These are phyloP conservation scores for Lacerta agilis DNA, from an alignment of 2,797 vertebrate genomes.

Conservation along the genomic window DNA sequence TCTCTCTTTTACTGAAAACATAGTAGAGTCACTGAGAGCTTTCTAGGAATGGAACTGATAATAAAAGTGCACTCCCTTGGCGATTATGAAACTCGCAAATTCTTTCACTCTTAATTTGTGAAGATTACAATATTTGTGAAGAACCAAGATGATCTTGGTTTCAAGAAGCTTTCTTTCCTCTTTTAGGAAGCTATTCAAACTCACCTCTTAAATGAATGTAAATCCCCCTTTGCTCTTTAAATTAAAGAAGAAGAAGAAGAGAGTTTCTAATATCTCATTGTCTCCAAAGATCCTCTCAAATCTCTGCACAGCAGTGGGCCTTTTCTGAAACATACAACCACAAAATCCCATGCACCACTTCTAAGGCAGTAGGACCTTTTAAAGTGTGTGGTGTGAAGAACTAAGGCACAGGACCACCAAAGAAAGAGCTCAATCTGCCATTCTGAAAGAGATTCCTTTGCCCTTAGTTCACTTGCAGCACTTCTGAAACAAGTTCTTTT, in stretches of 20 bases:
- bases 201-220: neutral
- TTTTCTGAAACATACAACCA: neutral
- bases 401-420: neutral
- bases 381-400: neutral
- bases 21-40: neutral
- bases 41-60: neutral
- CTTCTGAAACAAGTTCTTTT: conserved; percentile 15
- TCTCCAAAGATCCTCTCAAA: accelerated
- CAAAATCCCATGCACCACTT: neutral
- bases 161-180: neutral
- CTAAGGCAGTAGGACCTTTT: neutral
- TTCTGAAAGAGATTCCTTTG: neutral
- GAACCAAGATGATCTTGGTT: neutral
- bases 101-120: neutral
- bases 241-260: neutral
- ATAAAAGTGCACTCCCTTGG: neutral
- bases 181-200: neutral
- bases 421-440: neutral
- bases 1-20: neutral
- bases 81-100: neutral
- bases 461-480: conserved; percentile 2
- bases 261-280: accelerated
- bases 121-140: conserved; percentile 2
- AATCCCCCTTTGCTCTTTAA: neutral
- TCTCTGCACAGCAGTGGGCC: neutral